These are phyloP conservation scores for Ciconia maguari DNA, from an alignment of 2,113 vertebrate species.

Conservation along the genomic window DNA sequence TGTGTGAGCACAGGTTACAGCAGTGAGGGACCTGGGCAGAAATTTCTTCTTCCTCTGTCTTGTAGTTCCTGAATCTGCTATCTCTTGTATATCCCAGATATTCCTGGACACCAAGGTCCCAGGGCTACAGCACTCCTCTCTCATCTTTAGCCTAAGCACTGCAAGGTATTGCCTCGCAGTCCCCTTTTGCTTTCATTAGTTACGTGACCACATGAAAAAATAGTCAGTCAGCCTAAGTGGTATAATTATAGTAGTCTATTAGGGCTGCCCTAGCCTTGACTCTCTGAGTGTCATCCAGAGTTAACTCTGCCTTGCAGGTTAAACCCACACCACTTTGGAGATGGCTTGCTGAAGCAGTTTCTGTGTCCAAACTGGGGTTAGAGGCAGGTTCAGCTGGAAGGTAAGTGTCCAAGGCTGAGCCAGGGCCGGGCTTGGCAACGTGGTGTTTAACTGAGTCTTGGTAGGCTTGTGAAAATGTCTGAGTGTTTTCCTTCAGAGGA, in stretches of 20 bases:
- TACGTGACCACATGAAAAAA: not conserved
- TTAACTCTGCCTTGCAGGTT: not conserved
- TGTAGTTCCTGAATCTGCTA: not conserved
- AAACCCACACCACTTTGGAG: not conserved
- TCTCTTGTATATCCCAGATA: not conserved
- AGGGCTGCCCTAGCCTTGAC: not conserved
- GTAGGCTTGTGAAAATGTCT: not conserved
- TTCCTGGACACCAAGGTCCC: not conserved
- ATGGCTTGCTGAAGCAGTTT: not conserved
- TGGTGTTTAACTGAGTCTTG: not conserved
- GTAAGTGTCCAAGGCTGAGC: not conserved
- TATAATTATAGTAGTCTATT: not conserved
- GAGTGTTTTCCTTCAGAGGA: not conserved
- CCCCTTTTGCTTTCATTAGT: not conserved
- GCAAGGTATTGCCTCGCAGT: not conserved
- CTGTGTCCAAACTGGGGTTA: not conserved
- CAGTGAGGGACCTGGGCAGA: not conserved
- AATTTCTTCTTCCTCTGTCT: not conserved
- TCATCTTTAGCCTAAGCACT: not conserved
- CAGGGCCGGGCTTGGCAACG: not conserved
- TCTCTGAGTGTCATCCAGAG: not conserved
- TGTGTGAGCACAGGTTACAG: not conserved
- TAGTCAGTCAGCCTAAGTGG: not conserved
- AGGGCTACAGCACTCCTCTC: not conserved
- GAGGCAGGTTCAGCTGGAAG: not conserved